Evolutionary conservation across 2,888 invertebrate species (phyloP).

Genomic region (Rhamphomyia laevipes): DNA sequence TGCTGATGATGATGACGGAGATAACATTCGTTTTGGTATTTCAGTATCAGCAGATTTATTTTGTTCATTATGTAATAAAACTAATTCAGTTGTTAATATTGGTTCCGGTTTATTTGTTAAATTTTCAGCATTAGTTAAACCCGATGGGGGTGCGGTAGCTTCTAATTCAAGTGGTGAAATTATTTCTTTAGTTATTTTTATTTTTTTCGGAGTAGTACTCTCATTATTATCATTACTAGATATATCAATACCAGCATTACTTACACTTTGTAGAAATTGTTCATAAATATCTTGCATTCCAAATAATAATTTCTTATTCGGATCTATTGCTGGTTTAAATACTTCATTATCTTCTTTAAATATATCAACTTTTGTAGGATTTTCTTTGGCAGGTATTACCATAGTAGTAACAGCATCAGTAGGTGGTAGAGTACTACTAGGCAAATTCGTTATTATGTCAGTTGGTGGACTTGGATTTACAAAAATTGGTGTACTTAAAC

Average conservation of each 20-base stretch:
- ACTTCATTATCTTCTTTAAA: no score
- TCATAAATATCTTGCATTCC: constrained; percentile 33
- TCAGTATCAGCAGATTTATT: no score
- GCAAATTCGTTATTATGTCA: background rate
- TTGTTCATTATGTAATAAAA: no score
- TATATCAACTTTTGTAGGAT: background rate
- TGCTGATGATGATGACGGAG: no score
- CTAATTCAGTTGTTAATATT: no score
- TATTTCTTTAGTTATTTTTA: no score
- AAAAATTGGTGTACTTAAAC: constrained; percentile 21
- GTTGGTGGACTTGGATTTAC: constrained; percentile 25
- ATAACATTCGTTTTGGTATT: no score
- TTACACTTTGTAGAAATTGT: constrained; percentile 33
- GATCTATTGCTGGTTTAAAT: background rate
- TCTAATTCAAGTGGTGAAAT: no score
- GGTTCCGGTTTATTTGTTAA: no score
- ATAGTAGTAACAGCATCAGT: background rate
- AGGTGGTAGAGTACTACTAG: background rate
- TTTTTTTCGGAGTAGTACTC: no score
- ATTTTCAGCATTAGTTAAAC: no score
- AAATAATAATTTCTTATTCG: constrained; percentile 15
- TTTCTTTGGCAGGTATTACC: background rate
- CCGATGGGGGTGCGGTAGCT: no score
- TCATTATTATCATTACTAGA: background rate
- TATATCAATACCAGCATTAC: constrained; percentile 22